Evolutionary conservation across 1,140 invertebrate species (phyloP).

Genomic region (Cecropterus lyciades): DNA sequence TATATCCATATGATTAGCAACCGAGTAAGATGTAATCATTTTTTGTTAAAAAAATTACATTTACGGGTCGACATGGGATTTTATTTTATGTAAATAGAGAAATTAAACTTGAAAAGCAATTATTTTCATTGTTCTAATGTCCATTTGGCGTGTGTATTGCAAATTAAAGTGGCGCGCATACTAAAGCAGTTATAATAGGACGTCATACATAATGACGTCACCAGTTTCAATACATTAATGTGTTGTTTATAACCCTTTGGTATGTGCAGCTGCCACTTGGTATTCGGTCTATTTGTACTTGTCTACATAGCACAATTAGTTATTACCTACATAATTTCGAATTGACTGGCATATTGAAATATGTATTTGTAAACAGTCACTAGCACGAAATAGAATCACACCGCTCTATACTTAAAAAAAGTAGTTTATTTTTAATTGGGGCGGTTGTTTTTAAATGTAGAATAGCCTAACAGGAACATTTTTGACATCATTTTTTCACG

Average conservation of each 20-base stretch:
- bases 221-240: neutral
- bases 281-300: neutral
- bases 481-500: no score
- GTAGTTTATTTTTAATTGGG: no score
- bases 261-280: neutral
- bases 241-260: constrained; percentile 5
- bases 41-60: no score
- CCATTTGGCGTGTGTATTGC: constrained; percentile 12
- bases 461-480: no score
- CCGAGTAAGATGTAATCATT: no score
- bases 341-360: neutral
- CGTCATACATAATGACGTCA: constrained; percentile 10
- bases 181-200: neutral
- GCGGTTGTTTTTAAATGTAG: no score
- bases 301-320: neutral
- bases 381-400: no score
- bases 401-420: no score
- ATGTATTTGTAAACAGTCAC: constrained; percentile 6
- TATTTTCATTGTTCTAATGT: constrained; percentile 20
- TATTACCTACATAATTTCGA: constrained; percentile 4
- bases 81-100: neutral
- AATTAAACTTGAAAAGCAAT: constrained; percentile 7
- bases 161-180: constrained; percentile 7
- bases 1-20: no score
- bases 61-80: no score